Evolutionary conservation across 1,140 invertebrate genomes (phyloP), one percentile per base, ranked within the genome.

Genomic region (Trichomalopsis sarcophagae): DNA sequence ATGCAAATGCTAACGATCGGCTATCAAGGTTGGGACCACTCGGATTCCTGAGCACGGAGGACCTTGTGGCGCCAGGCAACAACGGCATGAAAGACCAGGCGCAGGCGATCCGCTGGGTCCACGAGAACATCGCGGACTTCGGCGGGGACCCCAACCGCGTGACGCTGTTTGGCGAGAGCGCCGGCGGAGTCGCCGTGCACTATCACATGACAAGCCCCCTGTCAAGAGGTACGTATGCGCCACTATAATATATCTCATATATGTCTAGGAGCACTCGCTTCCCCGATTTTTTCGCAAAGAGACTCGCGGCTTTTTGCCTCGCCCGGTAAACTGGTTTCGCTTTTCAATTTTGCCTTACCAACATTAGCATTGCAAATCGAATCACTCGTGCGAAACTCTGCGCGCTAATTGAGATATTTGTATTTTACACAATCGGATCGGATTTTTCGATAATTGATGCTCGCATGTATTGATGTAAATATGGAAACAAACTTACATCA

Each of bases 1-100:
- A 68, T 68, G 66, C 21, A 30, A 69, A 69, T 69, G 23, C 68
- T 30, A 69, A 30, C 13, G 27, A 27, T 10, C 6, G 17, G 4
- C 3, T 62, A 17, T 55, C 17, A 55, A 94, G 95, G 86, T 91
- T 96, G 71, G 95, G 96, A 40, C 94, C 95, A 2, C 81, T 96
- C 14, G 96, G 96, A 71, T 97, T 96, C 88, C 89, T 97, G 21
- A 95, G 95, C 84, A 95, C 95, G 0, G 94, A 94, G 44, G 94
- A 94, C 75, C 89, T 92, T 1, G 92, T 93, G 4, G 93, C 94
- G 0, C 94, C 96, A 0, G 97, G 96, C 27, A 97, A 97, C 90
- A 94, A 95, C 69, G 96, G 96, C 7, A 90, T 97, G 66, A 96
- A 96, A 87, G 97, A 97, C 92, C 96, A 97, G 91, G 94, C 95